Evolutionary conservation across 2,888 invertebrate species (phyloP), one percentile per base, ranked within the genome.

Genomic region (Drosophila meridionalis): DNA sequence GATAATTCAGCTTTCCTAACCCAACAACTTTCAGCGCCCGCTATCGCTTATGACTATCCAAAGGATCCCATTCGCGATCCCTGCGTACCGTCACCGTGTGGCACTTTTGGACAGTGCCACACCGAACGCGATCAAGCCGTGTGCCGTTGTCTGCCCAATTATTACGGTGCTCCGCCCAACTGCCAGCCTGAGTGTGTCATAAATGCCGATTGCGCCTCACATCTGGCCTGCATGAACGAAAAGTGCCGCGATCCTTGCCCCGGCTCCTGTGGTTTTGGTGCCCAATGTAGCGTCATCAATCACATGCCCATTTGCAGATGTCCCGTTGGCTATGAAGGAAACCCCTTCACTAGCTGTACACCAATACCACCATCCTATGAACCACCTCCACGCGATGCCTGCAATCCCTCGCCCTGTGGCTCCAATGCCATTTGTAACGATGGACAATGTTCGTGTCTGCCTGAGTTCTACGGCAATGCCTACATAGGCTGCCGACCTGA

Each of bases 321-420:
- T 77, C 89, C 94, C 0, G 93, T 94, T 20, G 94, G 94, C 32
- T 95, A 94, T 79, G 94, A 93, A 60, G 96, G 96, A 40, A 95
- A 95, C 93, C 95, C 95, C 30, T 95, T 95, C 82, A 93, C 93
- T 4, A 87, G 81, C 68, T 95, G 95, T 80, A 81, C 92, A 28
- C 92, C 92, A 3, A 93, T 92, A 81, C 94, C 94, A 55, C 92
- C 92, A 28, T 12, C 57, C 0, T 45, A 28, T 53, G 71, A 76
- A 7, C 76, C 77, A 20, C 59, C 63, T 0, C 76, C 83, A 9
- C 86, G 82, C 34, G 91, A 93, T 55, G 96, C 96, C 8, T 97
- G 96, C 84, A 93, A 94, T 77, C 96, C 96, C 30, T 95, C 95
- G 34, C 96, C 97, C 20, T 98, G 98, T 92, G 97, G 97, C 52